Percentiles rank a stretch among this genome's conserved stretches.
These are phyloP conservation scores for Agelas oroides DNA, from an alignment of 37 sponge, comb jelly and placozoan genomes.

Conservation along the genomic window DNA sequence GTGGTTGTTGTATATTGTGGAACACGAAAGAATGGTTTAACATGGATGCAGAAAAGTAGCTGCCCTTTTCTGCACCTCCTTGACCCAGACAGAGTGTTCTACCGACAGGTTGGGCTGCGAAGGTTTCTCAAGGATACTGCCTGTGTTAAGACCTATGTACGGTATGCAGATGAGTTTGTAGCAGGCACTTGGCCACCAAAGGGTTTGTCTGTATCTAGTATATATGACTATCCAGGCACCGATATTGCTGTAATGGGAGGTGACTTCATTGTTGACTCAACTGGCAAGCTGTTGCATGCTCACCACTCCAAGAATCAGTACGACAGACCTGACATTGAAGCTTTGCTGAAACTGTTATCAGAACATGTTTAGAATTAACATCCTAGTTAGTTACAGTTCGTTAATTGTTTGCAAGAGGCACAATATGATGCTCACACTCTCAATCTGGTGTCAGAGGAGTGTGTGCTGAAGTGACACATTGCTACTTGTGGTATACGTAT, in stretches of 20 bases:
- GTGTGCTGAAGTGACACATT: constrained; percentile 43
- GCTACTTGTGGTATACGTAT: too few relatives aligned
- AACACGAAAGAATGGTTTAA: constrained; percentile 6
- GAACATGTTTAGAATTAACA: too few relatives aligned
- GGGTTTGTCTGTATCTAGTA: too few relatives aligned
- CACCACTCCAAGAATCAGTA: constrained; percentile 54
- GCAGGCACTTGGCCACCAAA: background rate
- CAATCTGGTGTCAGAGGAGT: constrained; percentile 21
- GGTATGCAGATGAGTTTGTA: constrained; percentile 60
- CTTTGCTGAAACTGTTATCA: constrained; percentile 22
- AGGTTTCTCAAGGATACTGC: constrained; percentile 22
- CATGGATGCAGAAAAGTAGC: constrained; percentile 32
- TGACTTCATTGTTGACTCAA: constrained; percentile 55
- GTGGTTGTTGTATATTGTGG: constrained; percentile 42
- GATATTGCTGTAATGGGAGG: constrained; percentile 74
- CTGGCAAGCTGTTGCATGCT: constrained; percentile 44
- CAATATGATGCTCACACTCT: constrained; percentile 18
- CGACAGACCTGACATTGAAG: constrained; percentile 62
- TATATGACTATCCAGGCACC: constrained; percentile 48
- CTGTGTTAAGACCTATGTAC: constrained; percentile 14
- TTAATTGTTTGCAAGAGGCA: too few relatives aligned
- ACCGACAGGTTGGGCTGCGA: constrained; percentile 51
- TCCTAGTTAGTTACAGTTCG: too few relatives aligned
- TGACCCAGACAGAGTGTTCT: constrained; percentile 40
- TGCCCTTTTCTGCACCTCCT: constrained; percentile 18